Evolutionary conservation across 2,113 vertebrate genomes (phyloP), one percentile per base, ranked within the genome.

Genomic region (Dromiciops gliroides): DNA sequence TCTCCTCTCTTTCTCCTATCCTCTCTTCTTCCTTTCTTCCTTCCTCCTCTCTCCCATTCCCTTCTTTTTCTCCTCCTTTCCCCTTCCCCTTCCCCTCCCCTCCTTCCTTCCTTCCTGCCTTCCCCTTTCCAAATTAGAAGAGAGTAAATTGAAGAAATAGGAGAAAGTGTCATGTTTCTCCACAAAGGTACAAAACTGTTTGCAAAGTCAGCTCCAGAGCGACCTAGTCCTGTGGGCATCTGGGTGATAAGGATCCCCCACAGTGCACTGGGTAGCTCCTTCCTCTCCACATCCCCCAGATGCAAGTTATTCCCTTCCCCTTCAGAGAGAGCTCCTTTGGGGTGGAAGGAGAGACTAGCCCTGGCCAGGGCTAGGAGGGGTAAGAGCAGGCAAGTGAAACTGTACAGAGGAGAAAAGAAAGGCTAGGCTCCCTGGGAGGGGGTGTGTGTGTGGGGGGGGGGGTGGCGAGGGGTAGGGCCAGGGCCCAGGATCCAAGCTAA

Each of bases 141-240:
- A 83, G 37, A 83, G 67, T 23, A 19, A 83, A 44, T 23, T 83
- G 67, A n/a, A 83, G n/a, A 83, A 83, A 83, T 91, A 92, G 88
- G 96, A 93, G 96, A 91, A 96, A 96, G 96, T 89, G 96, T 97
- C 95, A 97, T 96, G n/a, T 96, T 95, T 97, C 96, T 97, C 97
- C 97, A 97, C 96, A 93, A 97, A 98, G 96, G 53, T 97, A 98
- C 97, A 98, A 97, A 98, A 97, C 53, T 48, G 92, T 95, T 97
- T 50, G 49, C 92, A 97, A 97, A 97, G 97, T 96, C 97, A 92
- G 23, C 51, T 53, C 92, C 48, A 5, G 89, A 93, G 91, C 10
- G 88, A 83, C 60, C 67, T 3, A 90, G 37, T 92, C 93, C 1
- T 44, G 19, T 2, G 92, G 95, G 91, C 89, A 52, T 75, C 5